phyloP scores from a whole-genome alignment of 1,140 invertebrate genomes.

The Apis florea region DNA sequence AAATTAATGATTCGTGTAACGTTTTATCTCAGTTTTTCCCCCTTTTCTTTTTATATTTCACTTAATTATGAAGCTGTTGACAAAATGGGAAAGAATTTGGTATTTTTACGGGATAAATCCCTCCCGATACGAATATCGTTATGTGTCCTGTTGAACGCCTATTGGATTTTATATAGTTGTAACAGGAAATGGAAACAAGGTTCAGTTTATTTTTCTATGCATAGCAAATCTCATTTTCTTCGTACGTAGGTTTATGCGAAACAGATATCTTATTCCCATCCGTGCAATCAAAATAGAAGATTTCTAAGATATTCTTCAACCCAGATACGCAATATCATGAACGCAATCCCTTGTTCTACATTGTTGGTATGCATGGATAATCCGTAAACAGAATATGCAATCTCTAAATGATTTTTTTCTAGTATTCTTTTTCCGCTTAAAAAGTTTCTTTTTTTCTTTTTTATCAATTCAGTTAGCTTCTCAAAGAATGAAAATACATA shows the following conservation, averaged over 20 bases:
- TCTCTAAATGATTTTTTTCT: background rate
- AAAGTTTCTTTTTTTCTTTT: too few species aligned
- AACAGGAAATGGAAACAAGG: constrained; percentile 58
- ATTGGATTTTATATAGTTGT: constrained; percentile 53
- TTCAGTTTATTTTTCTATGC: constrained; percentile 63
- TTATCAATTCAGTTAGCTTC: background rate
- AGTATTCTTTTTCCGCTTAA: background rate
- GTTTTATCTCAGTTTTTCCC: background rate
- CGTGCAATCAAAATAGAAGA: constrained; percentile 53
- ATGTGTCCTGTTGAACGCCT: constrained; percentile 28
- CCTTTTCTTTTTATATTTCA: background rate
- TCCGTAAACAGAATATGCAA: background rate
- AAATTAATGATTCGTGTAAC: background rate
- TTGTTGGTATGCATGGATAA: background rate
- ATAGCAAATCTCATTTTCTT: constrained; percentile 62
- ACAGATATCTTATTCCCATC: constrained; percentile 60
- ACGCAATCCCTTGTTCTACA: constrained; percentile 1
- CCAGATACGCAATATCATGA: background rate
- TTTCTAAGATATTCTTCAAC: constrained; percentile 18
- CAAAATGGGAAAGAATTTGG: background rate
- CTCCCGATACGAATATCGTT: background rate
- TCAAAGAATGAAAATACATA: background rate
- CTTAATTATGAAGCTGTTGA: background rate
- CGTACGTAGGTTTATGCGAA: constrained; percentile 42
- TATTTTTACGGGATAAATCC: background rate